Evolutionary conservation across 2,113 vertebrate species (phyloP).

Genomic region (Hippocampus barbouri): DNA sequence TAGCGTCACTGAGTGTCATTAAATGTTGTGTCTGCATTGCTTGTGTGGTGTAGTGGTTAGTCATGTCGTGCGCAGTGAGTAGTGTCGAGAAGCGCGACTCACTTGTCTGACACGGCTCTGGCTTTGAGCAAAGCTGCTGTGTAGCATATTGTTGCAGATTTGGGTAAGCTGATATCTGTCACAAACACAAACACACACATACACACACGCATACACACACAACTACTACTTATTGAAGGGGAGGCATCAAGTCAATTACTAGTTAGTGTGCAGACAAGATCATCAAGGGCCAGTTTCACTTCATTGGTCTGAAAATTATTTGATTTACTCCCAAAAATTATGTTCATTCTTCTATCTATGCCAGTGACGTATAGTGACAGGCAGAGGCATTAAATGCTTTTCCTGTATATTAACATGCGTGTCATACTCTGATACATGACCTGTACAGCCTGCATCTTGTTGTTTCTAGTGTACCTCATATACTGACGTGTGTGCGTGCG

Average conservation of each 20-base stretch:
- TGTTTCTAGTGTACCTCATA: not conserved
- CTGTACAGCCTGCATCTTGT: too few species aligned
- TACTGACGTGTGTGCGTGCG: not conserved
- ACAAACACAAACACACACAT: conserved; percentile 60
- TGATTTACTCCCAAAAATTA: too few species aligned
- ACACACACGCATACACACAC: conserved; percentile 35
- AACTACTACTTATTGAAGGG: conserved; percentile 18
- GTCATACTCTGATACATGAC: too few species aligned
- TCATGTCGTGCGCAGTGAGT: not conserved
- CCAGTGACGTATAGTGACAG: too few species aligned
- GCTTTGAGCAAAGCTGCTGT: conserved; percentile 98
- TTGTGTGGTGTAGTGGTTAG: not conserved
- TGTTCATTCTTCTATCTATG: too few species aligned
- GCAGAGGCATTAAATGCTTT: not conserved
- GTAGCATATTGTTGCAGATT: conserved; percentile 99
- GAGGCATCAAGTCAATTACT: not conserved
- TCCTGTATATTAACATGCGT: not conserved
- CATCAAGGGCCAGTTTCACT: not conserved
- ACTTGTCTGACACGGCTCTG: conserved; percentile 99
- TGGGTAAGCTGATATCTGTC: conserved; percentile 98
- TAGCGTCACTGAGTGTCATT: not conserved
- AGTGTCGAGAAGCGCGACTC: conserved; percentile 67
- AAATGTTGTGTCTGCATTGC: too few species aligned
- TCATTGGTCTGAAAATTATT: not conserved
- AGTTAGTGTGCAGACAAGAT: not conserved